Conservation (phyloP, 1,140 invertebrate species). For the Sarcophaga bullata region DNA sequence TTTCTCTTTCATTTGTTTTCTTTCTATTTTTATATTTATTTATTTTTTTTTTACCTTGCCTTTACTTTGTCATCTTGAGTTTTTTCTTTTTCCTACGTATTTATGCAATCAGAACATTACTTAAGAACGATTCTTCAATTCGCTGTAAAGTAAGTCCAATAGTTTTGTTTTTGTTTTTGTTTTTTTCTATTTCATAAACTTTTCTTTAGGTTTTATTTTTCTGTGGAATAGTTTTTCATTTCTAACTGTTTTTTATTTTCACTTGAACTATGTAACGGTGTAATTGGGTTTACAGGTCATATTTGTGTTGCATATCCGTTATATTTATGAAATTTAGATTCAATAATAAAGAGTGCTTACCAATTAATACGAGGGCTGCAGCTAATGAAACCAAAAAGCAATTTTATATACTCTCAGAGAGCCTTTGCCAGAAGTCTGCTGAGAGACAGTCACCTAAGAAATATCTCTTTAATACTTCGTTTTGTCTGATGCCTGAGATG, state of each 20-base stretch:
- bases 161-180: not conserved
- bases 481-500: too few relatives aligned
- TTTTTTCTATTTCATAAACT: not conserved
- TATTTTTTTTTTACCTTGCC: not conserved
- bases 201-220: not conserved
- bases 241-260: too few relatives aligned
- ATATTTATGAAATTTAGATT: too few relatives aligned
- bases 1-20: not conserved
- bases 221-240: too few relatives aligned
- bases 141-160: not conserved
- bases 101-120: slow-evolving; percentile 20
- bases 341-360: too few relatives aligned
- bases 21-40: not conserved
- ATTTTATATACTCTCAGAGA: too few relatives aligned
- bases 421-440: too few relatives aligned
- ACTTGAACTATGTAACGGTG: not conserved
- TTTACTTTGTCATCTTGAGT: not conserved
- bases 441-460: too few relatives aligned
- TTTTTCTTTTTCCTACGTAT: too few relatives aligned
- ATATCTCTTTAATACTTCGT: too few relatives aligned
- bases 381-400: too few relatives aligned
- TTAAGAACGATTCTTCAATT: not conserved
- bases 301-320: not conserved
- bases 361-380: too few relatives aligned
- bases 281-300: slow-evolving; percentile 18